A percentile compares a stretch with the other conserved stretches of the same genome.
phyloP scores from a whole-genome alignment of 2,797 vertebrate genomes.

The Rhinophrynus dorsalis region DNA sequence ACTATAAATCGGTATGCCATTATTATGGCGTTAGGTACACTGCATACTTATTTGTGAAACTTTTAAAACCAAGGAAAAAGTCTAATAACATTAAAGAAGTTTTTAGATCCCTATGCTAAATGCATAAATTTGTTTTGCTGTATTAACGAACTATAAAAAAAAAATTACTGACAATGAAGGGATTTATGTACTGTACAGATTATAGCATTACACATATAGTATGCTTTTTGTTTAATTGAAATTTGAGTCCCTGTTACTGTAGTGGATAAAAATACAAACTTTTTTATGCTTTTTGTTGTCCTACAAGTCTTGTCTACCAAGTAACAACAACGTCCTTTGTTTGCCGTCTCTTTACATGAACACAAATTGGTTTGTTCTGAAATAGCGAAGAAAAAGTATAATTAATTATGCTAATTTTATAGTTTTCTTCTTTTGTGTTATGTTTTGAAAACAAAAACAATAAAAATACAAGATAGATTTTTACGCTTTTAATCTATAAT shows the following conservation, averaged over 20 bases:
- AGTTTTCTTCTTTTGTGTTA: too few relatives aligned
- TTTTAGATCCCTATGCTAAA: slow-evolving; percentile 84
- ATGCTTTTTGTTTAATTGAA: slow-evolving; percentile 89
- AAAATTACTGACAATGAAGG: slow-evolving; percentile 91
- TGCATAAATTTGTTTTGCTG: slow-evolving; percentile 86
- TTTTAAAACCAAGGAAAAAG: slow-evolving; percentile 27
- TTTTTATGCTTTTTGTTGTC: slow-evolving; percentile 88
- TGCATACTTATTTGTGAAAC: slow-evolving; percentile 74
- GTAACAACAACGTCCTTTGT: slow-evolving; percentile 68
- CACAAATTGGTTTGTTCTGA: neutral
- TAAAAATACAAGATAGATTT: too few relatives aligned
- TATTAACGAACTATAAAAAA: slow-evolving; percentile 87
- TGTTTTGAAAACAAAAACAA: too few relatives aligned
- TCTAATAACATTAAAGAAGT: slow-evolving; percentile 75
- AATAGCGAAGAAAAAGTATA: too few relatives aligned
- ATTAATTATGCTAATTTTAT: too few relatives aligned
- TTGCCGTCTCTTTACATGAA: slow-evolving; percentile 38
- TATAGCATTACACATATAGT: slow-evolving; percentile 97
- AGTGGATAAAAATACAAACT: slow-evolving; percentile 80
- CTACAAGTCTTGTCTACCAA: slow-evolving; percentile 83
- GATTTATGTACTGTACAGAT: slow-evolving; percentile 99
- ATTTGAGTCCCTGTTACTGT: slow-evolving; percentile 93
- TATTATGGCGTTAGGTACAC: slow-evolving; percentile 62
- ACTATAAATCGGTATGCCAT: slow-evolving; percentile 58
- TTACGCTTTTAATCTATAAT: too few relatives aligned